Conservation (phyloP, 35 echinoderm and acorn worm genomes). For the Nesometra sesokonis region DNA sequence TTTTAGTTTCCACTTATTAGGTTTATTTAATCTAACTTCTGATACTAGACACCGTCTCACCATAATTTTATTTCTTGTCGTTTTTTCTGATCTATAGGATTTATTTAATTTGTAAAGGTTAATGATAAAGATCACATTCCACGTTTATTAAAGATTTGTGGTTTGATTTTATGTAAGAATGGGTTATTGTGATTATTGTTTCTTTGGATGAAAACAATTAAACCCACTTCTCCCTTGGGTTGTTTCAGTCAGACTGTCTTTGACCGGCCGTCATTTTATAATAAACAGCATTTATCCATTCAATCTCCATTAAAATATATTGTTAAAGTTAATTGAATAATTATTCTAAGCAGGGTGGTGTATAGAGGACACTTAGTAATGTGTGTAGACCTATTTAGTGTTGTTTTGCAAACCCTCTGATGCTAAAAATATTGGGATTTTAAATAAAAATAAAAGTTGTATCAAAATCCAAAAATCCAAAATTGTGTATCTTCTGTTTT, state of each 20-base stretch:
- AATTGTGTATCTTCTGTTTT: too few species aligned
- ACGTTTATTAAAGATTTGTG: background rate
- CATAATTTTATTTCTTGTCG: background rate
- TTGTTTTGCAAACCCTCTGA: too few species aligned
- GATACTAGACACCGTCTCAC: background rate
- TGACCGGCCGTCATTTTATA: background rate
- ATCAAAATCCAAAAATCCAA: too few species aligned
- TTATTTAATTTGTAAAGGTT: background rate
- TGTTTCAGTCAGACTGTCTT: background rate
- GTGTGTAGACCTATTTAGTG: too few species aligned
- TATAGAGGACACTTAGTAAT: too few species aligned
- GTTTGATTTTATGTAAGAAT: background rate
- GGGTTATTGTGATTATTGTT: background rate
- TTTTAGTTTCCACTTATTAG: background rate
- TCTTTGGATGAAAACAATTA: background rate
- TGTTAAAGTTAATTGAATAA: background rate
- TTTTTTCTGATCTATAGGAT: background rate
- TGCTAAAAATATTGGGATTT: too few species aligned
- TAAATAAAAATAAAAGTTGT: too few species aligned
- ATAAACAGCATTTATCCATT: background rate
- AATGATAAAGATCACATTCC: background rate
- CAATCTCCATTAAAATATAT: background rate
- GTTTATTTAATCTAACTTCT: background rate
- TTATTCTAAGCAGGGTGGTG: too few species aligned
- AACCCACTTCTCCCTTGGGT: background rate